Base-by-base conservation (phyloP, 2,888 invertebrate genomes). In the Atrina japonica region DNA sequence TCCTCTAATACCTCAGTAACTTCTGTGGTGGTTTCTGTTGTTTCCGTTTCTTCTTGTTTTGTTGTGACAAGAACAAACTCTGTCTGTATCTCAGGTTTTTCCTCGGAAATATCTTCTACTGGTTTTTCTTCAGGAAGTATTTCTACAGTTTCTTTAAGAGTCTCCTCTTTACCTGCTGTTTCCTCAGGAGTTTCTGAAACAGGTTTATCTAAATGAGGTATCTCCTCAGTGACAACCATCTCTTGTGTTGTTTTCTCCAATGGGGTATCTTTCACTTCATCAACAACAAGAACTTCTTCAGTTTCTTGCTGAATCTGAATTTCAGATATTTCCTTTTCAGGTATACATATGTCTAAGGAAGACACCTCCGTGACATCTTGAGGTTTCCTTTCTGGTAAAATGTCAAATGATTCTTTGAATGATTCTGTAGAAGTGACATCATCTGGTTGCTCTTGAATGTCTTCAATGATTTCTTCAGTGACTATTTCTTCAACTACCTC, bases 271-370 rank as follows among this genome's bases (percentile, higher is more conserved):
- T 53, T 30, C 9, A 70, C 52, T 2, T 52, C 53, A 25, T 58
- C 43, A 16, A 27, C 43, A 58, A 14, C 27, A 35, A 55, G 27
- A 7, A 18, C 6, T 45, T 59, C 45, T 66, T n/a, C 30, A 35
- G 55, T 16, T 55, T 30, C 14, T 35, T 7, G 11, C 11, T 35
- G 35, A 3, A 11, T 30, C n/a, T 55, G 50, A 58, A 52, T 29
- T n/a, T 58, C 63, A 25, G 59, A 25, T 23, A 59, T 18, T 18
- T 56, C 50, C 58, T 70, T 58, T 56, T 70, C 60, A 14, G 47
- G 35, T 7, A 35, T 35, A 35, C 6, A 11, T 35, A 35, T 35
- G 35, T 35, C 41, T 49, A 40, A 25, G 18, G 63, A 23, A 29
- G 60, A 16, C 23, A 52, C 35, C 63, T 64, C 63, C 11, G 30